phyloP scores from a whole-genome alignment of 2,113 vertebrate genomes.

The Pollimyrus isidori region DNA sequence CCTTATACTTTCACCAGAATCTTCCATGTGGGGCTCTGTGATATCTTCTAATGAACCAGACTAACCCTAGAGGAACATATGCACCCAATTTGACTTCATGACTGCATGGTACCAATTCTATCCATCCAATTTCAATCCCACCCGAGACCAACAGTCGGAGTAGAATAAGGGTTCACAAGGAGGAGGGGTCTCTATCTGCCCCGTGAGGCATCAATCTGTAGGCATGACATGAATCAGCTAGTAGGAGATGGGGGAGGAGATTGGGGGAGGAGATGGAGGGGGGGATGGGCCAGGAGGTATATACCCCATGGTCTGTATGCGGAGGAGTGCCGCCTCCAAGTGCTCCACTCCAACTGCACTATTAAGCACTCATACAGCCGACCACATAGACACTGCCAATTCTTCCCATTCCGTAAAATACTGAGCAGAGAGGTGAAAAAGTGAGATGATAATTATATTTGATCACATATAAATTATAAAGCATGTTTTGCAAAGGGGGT shows the following conservation, averaged over 20 bases:
- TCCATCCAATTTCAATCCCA: background rate
- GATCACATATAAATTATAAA: constrained; percentile 7
- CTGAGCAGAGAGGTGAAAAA: constrained; percentile 4
- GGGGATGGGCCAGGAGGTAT: background rate
- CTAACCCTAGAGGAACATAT: background rate
- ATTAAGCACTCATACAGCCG: background rate
- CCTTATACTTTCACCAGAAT: background rate
- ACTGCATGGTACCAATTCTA: background rate
- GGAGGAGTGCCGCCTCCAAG: background rate
- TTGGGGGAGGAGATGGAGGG: background rate
- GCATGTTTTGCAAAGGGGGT: background rate
- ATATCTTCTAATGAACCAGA: background rate
- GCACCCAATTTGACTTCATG: background rate
- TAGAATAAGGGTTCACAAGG: background rate
- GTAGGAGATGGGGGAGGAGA: background rate
- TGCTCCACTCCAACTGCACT: background rate
- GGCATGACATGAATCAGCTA: background rate
- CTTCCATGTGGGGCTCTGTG: background rate
- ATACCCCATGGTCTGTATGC: background rate
- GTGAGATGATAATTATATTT: background rate
- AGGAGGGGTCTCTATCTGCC: background rate
- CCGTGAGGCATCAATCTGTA: background rate
- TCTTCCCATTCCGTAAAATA: background rate
- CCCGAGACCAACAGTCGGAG: background rate
- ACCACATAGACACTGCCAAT: too few relatives aligned